A percentile compares a stretch with the other conserved stretches of the same genome.
Conservation (phyloP, 2,888 invertebrate species). For the Ochropacha duplaris region DNA sequence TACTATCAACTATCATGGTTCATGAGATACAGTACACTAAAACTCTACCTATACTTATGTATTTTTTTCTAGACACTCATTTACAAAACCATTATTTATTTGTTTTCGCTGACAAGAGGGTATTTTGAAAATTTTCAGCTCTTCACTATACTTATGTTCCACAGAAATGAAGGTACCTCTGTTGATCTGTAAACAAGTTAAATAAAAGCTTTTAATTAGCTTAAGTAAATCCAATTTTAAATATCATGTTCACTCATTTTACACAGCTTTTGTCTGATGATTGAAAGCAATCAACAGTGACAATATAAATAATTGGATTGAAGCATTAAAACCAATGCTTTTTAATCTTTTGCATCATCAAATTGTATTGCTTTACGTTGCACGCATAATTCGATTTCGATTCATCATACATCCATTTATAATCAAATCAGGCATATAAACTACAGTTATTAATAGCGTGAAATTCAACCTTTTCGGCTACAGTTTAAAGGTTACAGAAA, state of each 20-base stretch:
- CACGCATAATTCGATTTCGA: slow-evolving; percentile 41
- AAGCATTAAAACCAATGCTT: not conserved
- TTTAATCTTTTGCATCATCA: slow-evolving; percentile 11
- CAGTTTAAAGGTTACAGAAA: not conserved
- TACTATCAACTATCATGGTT: too few relatives aligned
- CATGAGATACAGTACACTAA: too few relatives aligned
- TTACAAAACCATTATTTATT: too few relatives aligned
- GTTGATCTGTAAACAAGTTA: too few relatives aligned
- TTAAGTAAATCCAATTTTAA: too few relatives aligned
- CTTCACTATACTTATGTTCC: too few relatives aligned
- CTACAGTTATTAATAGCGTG: not conserved
- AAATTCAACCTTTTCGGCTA: not conserved
- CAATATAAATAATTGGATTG: not conserved
- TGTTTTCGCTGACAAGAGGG: too few relatives aligned
- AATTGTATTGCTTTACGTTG: slow-evolving; percentile 17
- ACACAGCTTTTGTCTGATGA: not conserved
- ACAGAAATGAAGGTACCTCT: too few relatives aligned
- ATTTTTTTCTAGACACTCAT: too few relatives aligned
- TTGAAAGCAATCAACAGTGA: not conserved
- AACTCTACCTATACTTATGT: too few relatives aligned
- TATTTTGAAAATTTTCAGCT: too few relatives aligned
- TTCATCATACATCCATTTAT: slow-evolving; percentile 37
- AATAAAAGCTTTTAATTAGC: too few relatives aligned
- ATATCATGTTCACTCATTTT: not conserved
- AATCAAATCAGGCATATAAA: slow-evolving; percentile 19